Evolutionary conservation across 2,113 vertebrate species (phyloP).

Genomic region (Seriola quinqueradiata): DNA sequence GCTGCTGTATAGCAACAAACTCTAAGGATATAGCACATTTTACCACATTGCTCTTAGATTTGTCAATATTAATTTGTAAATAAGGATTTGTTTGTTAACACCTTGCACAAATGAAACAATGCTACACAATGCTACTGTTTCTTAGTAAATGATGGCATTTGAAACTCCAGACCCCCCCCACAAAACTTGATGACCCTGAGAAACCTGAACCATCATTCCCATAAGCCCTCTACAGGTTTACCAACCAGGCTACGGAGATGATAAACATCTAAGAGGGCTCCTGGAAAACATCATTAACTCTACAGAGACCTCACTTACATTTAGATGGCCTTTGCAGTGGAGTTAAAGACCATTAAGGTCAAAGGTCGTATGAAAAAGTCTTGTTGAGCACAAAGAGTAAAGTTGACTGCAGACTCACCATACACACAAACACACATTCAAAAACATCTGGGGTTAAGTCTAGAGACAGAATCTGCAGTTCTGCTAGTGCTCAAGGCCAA

Average conservation of each 20-base stretch:
- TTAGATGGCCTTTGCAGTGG: not conserved
- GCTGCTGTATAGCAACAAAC: slow-evolving; percentile 30
- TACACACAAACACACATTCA: slow-evolving; percentile 15
- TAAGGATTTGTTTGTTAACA: not conserved
- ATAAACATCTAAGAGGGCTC: slow-evolving; percentile 38
- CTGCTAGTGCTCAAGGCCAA: slow-evolving; percentile 62
- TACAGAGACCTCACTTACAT: not conserved
- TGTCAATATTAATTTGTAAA: slow-evolving; percentile 5
- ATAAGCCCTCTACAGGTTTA: slow-evolving; percentile 23
- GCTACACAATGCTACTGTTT: not conserved
- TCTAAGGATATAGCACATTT: slow-evolving; percentile 3
- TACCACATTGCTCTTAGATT: not conserved
- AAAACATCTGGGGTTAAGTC: slow-evolving; percentile 37
- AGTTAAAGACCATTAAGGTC: slow-evolving; percentile 52
- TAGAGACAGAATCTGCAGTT: slow-evolving; percentile 43
- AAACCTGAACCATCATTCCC: slow-evolving; percentile 13
- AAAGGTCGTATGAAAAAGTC: slow-evolving; percentile 56
- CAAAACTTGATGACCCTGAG: slow-evolving; percentile 42
- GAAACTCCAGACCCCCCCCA: slow-evolving; percentile 52
- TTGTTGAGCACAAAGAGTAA: slow-evolving; percentile 20
- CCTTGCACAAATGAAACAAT: not conserved
- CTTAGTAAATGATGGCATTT: slow-evolving; percentile 5
- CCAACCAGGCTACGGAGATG: not conserved
- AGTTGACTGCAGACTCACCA: slow-evolving; percentile 13
- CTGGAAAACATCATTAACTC: slow-evolving; percentile 59